Base-by-base conservation (phyloP, 2,797 vertebrate species). In the Periparus ater region DNA sequence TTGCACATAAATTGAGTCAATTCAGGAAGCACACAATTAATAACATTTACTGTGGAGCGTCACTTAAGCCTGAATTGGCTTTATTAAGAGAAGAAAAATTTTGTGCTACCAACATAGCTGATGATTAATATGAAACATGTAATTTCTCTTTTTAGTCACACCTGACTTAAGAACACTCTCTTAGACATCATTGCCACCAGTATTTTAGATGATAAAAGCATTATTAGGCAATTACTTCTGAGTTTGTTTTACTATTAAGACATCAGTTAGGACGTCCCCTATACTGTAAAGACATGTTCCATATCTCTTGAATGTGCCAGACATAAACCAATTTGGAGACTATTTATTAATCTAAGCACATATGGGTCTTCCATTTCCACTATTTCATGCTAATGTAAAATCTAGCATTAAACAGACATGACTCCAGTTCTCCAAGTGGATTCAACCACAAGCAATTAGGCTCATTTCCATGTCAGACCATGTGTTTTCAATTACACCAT, bases 21-120 rank as follows among this genome's bases (percentile, higher is more conserved):
- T 71, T 89, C 75, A 91, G 87, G 94, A 94, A 96, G 84, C 34
- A 85, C 14, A 76, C 40, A 74, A 89, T 93, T 76, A 91, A 88
- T 95, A 80, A 87, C 26, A 57, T 91, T 92, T 85, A 80, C 67
- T 61, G 16, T 82, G 34, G 44, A 89, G 81, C 89, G 38, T 85
- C 74, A 87, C 47, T 87, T 95, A 79, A 94, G 16, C 12, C 27
- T 86, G 53, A 82, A 87, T 65, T 82, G 57, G 23, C 79, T 93
- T 93, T 93, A 74, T 67, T 87, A 89, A 85, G 19, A 57, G 57
- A 91, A 89, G 48, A 7, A 82, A 88, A 79, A 85, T 61, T 67
- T 57, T 83, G 32, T 74, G 53, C 61, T 71, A 25, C 14, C 27
- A 62, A 21, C 17, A 58, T 58, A 65, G 45, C 19, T 77, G 57